Conservation (phyloP, 2,113 vertebrate species). For the Neodon shergylaensis region DNA sequence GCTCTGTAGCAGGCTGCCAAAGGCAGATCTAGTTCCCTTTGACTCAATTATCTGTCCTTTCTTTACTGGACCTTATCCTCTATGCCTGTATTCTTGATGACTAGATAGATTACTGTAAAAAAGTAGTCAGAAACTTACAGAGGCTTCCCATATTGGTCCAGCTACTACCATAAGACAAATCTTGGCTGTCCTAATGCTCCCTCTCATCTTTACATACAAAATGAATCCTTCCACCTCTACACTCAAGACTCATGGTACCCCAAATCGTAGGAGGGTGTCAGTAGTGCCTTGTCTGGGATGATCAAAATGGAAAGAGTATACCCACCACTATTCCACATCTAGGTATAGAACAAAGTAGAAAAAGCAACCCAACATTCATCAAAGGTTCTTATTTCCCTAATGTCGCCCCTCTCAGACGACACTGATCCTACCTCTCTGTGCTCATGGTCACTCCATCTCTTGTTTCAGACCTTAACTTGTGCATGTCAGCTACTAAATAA, state of each 20-base stretch:
- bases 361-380: too few species aligned
- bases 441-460: too few species aligned
- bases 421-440: too few species aligned
- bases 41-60: not conserved
- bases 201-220: not conserved
- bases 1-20: not conserved
- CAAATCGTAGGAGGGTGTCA: not conserved
- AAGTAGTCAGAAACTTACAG: not conserved
- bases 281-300: not conserved
- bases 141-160: not conserved
- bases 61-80: not conserved
- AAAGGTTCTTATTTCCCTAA: too few species aligned
- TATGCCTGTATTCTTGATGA: not conserved
- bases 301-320: too few species aligned
- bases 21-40: not conserved
- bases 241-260: not conserved
- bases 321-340: too few species aligned
- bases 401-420: too few species aligned
- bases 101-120: not conserved
- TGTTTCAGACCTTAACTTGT: too few species aligned
- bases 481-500: too few species aligned
- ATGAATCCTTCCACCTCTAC: not conserved
- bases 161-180: not conserved
- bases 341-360: too few species aligned
- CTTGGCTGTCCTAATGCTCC: not conserved